Conservation (phyloP, 2,113 vertebrate genomes). For the Danio rerio region GRCz12tu NC_133193.1:23815001-23815500, state of each 20-base stretch:
- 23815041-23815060: no score
- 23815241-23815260: constrained; percentile 71
- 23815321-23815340: constrained; percentile 3
- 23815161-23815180: constrained; percentile 81
- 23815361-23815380: constrained; percentile 22
- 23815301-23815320: not conserved
- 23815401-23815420: constrained; percentile 13
- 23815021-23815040: no score
- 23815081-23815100: not conserved
- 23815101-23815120: constrained; percentile 77
- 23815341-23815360: constrained; percentile 30
- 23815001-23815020: no score
- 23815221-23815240: not conserved
- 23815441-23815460: constrained; percentile 42
- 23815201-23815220: not conserved
- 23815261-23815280: not conserved
- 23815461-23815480: constrained; percentile 19
- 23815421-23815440: constrained; percentile 29
- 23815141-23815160: constrained; percentile 89
- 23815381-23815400: not conserved
- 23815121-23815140: constrained; percentile 89
- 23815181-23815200: constrained; percentile 12
- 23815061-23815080: not conserved
- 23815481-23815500: not conserved
- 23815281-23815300: not conserved